Base-by-base conservation (phyloP, 2,888 invertebrate species). In the Himalopsyche anomala region DNA sequence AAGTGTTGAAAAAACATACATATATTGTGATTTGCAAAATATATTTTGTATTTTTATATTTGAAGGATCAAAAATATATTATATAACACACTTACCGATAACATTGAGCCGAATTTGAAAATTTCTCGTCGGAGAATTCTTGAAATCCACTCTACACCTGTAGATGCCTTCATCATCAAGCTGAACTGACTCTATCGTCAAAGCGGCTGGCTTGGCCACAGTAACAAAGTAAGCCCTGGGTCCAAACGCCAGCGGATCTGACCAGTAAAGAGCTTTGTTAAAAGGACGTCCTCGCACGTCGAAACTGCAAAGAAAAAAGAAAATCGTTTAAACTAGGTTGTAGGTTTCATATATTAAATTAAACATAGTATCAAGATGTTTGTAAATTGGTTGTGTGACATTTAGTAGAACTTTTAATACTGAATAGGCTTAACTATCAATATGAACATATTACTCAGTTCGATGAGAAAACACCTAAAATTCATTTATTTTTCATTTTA, bases 61-160 rank as follows among this genome's bases (percentile, higher is more conserved):
- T 28, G 28, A 28, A 28, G 28, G 28, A 28, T 28, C 2, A 28
- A 28, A 28, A 28, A 28, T 28, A 28, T n/a, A n/a, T 45, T 45
- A 9, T 4, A 8, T 51, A 51, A 56, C 36, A 40, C 11, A 94
- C 96, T 96, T 93, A 98, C 98, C 97, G 91, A 98, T 97, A 90
- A 98, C 97, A 90, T 97, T 97, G 89, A 98, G 95, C 91, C 96
- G 96, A 91, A 98, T 96, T 90, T 97, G 96, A 91, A 97, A 96
- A 91, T 97, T 97, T 90, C 97, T 95, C 17, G 98, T 97, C 51
- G 97, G 97, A 11, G 97, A 96, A 90, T 97, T 97, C 90, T 96
- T 96, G 92, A 98, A 98, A 92, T 98, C 98, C 54, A 98, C 98
- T 88, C 98, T 94, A 91, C 98, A 98, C 89, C 97, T 94, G 92